Percentiles rank a stretch among this genome's conserved stretches.
Conservation (phyloP, 2,888 invertebrate genomes). For the Geophilus truncorum region DNA sequence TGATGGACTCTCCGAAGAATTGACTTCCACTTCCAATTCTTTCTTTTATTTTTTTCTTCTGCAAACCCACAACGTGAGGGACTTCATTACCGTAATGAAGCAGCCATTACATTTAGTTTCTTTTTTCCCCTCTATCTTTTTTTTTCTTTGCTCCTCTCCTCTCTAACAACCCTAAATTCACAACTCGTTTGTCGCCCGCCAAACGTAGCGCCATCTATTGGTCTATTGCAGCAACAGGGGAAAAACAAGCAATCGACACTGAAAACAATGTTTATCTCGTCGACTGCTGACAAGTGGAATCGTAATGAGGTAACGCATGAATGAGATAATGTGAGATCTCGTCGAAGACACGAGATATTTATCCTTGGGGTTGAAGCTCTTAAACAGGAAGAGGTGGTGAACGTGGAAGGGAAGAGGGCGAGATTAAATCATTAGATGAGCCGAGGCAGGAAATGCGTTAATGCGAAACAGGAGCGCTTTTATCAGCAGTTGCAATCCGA, state of each 20-base stretch:
- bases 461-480: background rate
- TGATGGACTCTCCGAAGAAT: background rate
- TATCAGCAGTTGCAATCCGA: constrained; percentile 12
- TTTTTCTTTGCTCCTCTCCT: too few species aligned
- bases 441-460: background rate
- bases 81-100: constrained; percentile 8
- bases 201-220: background rate
- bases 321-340: background rate
- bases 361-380: background rate
- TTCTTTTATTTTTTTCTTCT: background rate
- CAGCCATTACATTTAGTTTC: background rate
- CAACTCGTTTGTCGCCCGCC: background rate
- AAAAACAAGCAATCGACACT: background rate
- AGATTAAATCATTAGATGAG: constrained; percentile 20
- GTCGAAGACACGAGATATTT: background rate
- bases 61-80: background rate
- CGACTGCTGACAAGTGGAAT: background rate
- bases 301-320: background rate
- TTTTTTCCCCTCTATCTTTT: background rate
- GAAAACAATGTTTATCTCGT: background rate
- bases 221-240: background rate
- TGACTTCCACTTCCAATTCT: background rate
- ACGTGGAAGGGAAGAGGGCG: background rate
- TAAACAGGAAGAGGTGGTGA: background rate
- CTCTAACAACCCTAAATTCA: background rate